Evolutionary conservation across 1,140 invertebrate species (phyloP).

Genomic region (Ladona fulva): DNA sequence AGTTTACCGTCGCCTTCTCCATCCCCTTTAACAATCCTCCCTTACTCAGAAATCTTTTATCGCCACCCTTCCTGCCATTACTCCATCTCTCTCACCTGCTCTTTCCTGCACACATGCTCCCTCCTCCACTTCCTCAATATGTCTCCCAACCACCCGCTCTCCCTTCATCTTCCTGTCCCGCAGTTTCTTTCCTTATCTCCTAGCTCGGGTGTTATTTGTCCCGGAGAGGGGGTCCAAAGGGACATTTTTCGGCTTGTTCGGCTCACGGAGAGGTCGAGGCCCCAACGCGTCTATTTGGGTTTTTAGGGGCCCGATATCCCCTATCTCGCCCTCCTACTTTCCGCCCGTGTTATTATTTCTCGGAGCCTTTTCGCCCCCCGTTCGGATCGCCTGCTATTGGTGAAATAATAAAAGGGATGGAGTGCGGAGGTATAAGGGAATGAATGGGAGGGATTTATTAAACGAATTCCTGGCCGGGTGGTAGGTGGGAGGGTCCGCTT

Average conservation of each 20-base stretch:
- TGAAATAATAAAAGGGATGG: background rate
- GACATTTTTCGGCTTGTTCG: background rate
- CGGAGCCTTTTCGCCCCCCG: background rate
- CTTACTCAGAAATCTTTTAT: background rate
- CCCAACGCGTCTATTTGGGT: background rate
- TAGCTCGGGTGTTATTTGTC: background rate
- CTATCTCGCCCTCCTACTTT: background rate
- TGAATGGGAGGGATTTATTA: background rate
- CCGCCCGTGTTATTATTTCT: background rate
- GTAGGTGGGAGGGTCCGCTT: background rate
- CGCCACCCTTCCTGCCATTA: background rate
- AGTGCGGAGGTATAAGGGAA: background rate
- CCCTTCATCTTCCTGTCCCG: background rate
- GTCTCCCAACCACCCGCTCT: background rate
- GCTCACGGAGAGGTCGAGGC: background rate
- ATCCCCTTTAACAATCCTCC: background rate
- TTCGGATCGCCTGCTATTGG: background rate
- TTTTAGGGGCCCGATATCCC: background rate
- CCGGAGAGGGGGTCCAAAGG: background rate
- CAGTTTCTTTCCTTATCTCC: background rate
- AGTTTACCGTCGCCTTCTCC: background rate
- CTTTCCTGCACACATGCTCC: background rate
- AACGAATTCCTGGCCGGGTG: constrained; percentile 1
- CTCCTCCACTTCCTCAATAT: background rate
- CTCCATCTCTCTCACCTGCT: background rate